These are phyloP conservation scores for Labrus mixtus DNA, from an alignment of 2,113 vertebrate species.

Conservation along the genomic window DNA sequence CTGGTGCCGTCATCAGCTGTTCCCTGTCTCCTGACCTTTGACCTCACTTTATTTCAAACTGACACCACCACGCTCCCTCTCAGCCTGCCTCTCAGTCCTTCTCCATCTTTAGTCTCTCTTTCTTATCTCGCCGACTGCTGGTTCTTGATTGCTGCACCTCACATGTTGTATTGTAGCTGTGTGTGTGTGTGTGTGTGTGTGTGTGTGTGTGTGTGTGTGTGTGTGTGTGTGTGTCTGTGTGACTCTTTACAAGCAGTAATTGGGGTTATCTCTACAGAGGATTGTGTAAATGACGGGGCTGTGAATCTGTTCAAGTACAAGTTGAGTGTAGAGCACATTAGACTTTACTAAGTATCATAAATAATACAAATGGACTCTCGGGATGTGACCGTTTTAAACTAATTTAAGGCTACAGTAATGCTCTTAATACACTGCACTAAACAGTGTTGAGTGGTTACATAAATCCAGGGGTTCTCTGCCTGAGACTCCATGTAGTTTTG, in stretches of 20 bases:
- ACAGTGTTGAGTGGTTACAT: slow-evolving; percentile 13
- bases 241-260: slow-evolving; percentile 60
- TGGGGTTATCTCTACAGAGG: slow-evolving; percentile 72
- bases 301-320: slow-evolving; percentile 56
- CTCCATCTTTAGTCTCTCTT: slow-evolving; percentile 35
- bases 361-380: slow-evolving; percentile 53
- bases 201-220: not conserved
- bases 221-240: not conserved
- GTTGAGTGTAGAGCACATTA: slow-evolving; percentile 44
- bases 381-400: slow-evolving; percentile 43
- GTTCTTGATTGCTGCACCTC: slow-evolving; percentile 34
- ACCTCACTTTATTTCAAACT: slow-evolving; percentile 60
- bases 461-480: not conserved
- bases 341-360: slow-evolving; percentile 51
- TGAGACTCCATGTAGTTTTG: not conserved
- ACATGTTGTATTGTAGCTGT: slow-evolving; percentile 29
- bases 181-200: not conserved
- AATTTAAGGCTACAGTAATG: slow-evolving; percentile 32
- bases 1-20: slow-evolving; percentile 52
- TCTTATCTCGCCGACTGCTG: slow-evolving; percentile 3
- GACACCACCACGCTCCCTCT: slow-evolving; percentile 10
- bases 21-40: slow-evolving; percentile 49
- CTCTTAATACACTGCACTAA: slow-evolving; percentile 50
- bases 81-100: slow-evolving; percentile 17
- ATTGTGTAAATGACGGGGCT: slow-evolving; percentile 58